phyloP scores from a whole-genome alignment of 2,113 vertebrate species.

The Sprattus sprattus region DNA sequence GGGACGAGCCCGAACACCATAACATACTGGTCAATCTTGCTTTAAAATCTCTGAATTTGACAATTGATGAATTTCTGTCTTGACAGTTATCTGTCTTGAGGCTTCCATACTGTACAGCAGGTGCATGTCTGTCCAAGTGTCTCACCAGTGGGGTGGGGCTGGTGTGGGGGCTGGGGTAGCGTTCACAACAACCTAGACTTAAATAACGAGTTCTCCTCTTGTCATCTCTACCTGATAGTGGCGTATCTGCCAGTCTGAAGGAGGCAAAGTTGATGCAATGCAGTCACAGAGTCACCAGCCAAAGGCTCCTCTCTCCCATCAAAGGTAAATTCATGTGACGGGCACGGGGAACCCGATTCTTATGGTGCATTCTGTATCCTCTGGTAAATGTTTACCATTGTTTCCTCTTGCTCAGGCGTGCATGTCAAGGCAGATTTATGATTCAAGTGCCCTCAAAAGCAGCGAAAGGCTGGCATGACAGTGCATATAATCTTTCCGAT shows the following conservation, averaged over 20 bases:
- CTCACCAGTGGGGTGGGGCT: too few species aligned
- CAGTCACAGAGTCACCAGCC: not conserved
- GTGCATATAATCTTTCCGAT: not conserved
- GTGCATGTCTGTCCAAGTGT: too few species aligned
- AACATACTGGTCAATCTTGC: not conserved
- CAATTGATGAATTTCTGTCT: too few species aligned
- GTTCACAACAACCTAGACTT: not conserved
- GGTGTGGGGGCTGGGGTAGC: too few species aligned
- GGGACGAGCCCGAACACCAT: not conserved
- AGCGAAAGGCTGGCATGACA: not conserved
- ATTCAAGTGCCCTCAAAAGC: slow-evolving; percentile 5
- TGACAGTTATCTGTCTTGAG: too few species aligned
- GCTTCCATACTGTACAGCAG: too few species aligned
- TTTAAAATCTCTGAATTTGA: too few species aligned
- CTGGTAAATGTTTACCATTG: not conserved
- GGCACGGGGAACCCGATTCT: not conserved
- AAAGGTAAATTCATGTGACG: not conserved
- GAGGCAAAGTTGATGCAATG: not conserved
- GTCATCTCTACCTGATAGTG: not conserved
- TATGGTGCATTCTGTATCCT: not conserved
- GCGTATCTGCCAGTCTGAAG: not conserved
- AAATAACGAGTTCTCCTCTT: too few species aligned
- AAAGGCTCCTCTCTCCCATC: not conserved
- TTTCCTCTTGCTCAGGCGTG: not conserved
- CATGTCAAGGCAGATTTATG: slow-evolving; percentile 13